These are phyloP conservation scores for Punctoribates punctum DNA, from an alignment of 2,888 invertebrate species.

Conservation along the genomic window DNA sequence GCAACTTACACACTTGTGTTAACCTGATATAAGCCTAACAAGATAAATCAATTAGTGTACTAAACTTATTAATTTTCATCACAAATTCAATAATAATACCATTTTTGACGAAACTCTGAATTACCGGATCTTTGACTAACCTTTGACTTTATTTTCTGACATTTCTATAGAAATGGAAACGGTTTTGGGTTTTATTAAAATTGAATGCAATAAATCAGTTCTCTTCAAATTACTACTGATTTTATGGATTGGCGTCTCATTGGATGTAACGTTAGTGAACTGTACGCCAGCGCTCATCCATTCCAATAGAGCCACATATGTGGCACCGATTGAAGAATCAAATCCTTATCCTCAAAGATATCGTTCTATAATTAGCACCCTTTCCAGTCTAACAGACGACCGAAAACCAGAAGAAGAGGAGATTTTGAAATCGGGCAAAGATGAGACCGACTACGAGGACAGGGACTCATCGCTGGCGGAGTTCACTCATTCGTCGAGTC, in stretches of 20 bases:
- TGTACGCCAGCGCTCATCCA: slow-evolving; percentile 8
- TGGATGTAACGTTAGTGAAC: slow-evolving; percentile 1
- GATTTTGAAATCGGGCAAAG: background rate
- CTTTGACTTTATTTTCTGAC: no score
- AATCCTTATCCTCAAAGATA: slow-evolving; percentile 7
- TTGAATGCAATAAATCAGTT: slow-evolving; percentile 2
- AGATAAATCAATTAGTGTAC: no score
- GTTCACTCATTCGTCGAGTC: background rate
- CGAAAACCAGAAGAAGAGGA: background rate
- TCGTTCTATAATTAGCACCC: background rate
- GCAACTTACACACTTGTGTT: no score
- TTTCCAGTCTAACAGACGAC: background rate
- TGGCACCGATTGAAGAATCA: slow-evolving; percentile 7
- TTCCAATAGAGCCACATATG: background rate
- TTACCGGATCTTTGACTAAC: no score
- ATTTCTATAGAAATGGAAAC: background rate
- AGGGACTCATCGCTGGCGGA: background rate
- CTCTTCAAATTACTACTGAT: background rate
- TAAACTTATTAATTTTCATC: no score
- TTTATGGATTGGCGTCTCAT: background rate
- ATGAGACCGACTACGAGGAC: background rate
- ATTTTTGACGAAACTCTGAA: no score
- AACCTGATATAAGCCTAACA: no score
- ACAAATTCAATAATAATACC: no score
- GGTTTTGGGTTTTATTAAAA: background rate